Conservation (phyloP, 2,797 vertebrate species). For the Parotocinclus haroldoi region DNA sequence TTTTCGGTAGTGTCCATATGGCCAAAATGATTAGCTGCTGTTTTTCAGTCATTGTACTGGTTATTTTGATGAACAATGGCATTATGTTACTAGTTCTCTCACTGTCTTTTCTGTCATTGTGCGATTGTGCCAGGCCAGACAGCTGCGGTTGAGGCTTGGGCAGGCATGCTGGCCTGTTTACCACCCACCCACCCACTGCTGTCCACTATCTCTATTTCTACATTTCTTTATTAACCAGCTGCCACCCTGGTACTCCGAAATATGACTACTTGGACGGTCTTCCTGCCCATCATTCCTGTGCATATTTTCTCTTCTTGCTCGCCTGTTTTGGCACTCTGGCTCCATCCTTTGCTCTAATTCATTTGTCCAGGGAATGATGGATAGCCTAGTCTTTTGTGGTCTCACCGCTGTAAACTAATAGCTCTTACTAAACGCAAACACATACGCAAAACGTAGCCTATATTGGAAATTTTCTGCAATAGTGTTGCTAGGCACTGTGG, state of each 20-base stretch:
- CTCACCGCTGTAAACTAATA: conserved; percentile 51
- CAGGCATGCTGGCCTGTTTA: conserved; percentile 31
- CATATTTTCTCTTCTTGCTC: conserved; percentile 1
- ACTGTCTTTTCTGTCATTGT: conserved; percentile 4
- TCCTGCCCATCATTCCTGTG: conserved; percentile 37
- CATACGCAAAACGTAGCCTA: conserved; percentile 12
- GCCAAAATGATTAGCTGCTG: conserved; percentile 67
- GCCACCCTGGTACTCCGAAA: conserved; percentile 1
- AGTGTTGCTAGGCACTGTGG: conserved; percentile 9
- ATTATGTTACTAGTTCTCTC: conserved; percentile 52
- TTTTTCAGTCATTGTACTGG: conserved; percentile 62
- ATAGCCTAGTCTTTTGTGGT: conserved; percentile 39
- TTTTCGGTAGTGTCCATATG: conserved; percentile 68
- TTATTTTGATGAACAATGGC: conserved; percentile 59
- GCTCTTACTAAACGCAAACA: conserved; percentile 30
- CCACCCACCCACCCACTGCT: conserved; percentile 44
- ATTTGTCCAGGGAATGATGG: conserved; percentile 52
- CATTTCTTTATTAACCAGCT: not conserved
- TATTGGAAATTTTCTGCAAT: conserved; percentile 8
- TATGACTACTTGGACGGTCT: conserved; percentile 23
- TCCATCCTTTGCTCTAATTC: conserved; percentile 21
- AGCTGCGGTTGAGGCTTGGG: conserved; percentile 48
- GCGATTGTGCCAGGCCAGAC: conserved; percentile 42
- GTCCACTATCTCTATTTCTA: not conserved
- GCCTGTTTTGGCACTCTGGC: not conserved